phyloP scores from a whole-genome alignment of 2,113 vertebrate genomes.

The Suncus etruscus region DNA sequence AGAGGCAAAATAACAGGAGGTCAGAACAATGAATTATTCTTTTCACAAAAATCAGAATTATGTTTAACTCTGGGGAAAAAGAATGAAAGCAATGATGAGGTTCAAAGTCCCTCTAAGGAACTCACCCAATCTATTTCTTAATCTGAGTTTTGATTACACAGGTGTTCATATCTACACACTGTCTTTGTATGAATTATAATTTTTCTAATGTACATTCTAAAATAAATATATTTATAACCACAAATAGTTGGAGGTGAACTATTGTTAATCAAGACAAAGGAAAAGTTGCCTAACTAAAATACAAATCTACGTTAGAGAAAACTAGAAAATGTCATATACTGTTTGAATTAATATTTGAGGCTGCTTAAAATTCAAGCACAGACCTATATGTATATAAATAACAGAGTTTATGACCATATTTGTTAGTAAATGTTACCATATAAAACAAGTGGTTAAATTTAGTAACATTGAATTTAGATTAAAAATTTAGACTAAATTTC shows the following conservation, averaged over 20 bases:
- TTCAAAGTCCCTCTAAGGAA: neutral
- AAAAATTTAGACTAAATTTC: neutral
- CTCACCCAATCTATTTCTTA: neutral
- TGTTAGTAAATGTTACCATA: neutral
- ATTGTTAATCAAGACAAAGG: neutral
- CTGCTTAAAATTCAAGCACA: neutral
- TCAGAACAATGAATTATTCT: too few species aligned
- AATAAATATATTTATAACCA: neutral
- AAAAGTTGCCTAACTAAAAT: neutral
- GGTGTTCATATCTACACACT: neutral
- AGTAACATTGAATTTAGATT: neutral
- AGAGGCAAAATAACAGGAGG: neutral
- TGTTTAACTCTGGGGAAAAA: neutral
- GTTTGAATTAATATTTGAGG: neutral
- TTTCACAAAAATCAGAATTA: neutral
- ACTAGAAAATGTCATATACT: neutral
- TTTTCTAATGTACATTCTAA: neutral
- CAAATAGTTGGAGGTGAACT: neutral
- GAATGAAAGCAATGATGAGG: fast-evolving
- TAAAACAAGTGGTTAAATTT: neutral
- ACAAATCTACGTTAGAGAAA: too few species aligned
- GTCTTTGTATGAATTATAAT: neutral
- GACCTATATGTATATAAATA: neutral
- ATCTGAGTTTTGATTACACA: neutral
- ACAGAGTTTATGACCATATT: neutral